A percentile compares a stretch with the other conserved stretches of the same genome.
Evolutionary conservation across 1,140 invertebrate genomes (phyloP).

Genomic region (Leptopilina clavipes): DNA sequence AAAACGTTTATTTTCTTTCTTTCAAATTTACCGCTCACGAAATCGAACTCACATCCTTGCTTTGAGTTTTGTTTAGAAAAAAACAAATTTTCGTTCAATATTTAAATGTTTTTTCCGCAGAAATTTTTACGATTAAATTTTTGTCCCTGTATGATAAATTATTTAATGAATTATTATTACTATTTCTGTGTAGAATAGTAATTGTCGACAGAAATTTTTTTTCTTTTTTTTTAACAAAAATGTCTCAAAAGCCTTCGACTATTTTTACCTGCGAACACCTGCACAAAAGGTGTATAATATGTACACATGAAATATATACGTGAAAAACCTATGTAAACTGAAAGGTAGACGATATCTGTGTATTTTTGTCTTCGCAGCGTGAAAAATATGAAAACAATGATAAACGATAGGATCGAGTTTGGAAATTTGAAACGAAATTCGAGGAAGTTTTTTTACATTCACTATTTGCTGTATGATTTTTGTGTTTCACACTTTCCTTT

Average conservation of each 20-base stretch:
- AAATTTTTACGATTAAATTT: too few relatives aligned
- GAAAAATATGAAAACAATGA: slow-evolving; percentile 3
- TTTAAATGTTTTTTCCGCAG: too few relatives aligned
- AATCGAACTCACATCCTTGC: background rate
- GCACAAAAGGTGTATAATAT: slow-evolving; percentile 15
- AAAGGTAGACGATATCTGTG: slow-evolving; percentile 18
- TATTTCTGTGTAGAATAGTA: background rate
- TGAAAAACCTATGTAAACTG: slow-evolving; percentile 31
- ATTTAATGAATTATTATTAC: too few relatives aligned
- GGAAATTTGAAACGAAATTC: slow-evolving; percentile 17
- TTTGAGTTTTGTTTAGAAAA: background rate
- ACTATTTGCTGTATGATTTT: background rate
- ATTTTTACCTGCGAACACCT: slow-evolving; percentile 27
- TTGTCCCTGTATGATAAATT: too few relatives aligned
- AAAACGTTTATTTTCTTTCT: too few relatives aligned
- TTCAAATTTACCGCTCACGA: background rate
- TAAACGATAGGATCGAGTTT: slow-evolving; percentile 19
- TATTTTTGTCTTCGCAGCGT: slow-evolving; percentile 20
- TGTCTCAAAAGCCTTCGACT: background rate
- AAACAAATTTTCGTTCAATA: background rate
- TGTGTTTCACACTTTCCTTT: background rate
- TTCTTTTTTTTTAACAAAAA: background rate
- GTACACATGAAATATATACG: slow-evolving; percentile 25
- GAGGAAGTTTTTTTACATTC: background rate
- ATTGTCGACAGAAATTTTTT: background rate